Conservation (phyloP, 1,140 invertebrate species). For the Matsumurasca onukii region DNA sequence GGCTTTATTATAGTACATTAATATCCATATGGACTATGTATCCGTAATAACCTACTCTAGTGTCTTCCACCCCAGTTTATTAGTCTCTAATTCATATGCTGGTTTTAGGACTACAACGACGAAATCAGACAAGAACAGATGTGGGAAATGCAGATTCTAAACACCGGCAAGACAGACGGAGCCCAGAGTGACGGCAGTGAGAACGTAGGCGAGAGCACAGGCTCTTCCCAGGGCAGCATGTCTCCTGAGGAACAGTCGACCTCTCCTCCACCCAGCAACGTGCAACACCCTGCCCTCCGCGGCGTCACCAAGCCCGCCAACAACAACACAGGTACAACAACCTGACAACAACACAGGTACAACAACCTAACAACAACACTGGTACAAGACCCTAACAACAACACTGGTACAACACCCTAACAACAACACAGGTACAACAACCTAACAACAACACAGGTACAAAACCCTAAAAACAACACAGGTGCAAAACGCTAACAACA, state of each 20-base stretch:
- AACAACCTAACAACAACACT: not conserved
- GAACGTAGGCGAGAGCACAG: constrained; percentile 16
- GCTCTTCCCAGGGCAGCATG: constrained; percentile 26
- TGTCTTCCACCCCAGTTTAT: too few relatives aligned
- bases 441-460: not conserved
- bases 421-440: not conserved
- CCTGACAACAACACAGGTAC: not conserved
- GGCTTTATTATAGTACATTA: too few relatives aligned
- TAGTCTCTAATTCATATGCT: too few relatives aligned
- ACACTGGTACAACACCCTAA: not conserved
- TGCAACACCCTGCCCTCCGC: constrained; percentile 56
- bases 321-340: not conserved
- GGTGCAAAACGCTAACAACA: too few relatives aligned
- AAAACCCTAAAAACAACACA: too few relatives aligned
- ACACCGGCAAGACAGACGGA: constrained; percentile 37
- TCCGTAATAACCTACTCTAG: too few relatives aligned
- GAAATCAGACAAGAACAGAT: constrained; percentile 83
- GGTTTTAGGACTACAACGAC: constrained; percentile 80
- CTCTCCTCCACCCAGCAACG: constrained; percentile 44
- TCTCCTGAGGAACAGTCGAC: constrained; percentile 44
- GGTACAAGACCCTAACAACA: not conserved
- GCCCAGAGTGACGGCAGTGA: constrained; percentile 36
- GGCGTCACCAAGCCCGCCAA: constrained; percentile 52
- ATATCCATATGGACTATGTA: too few relatives aligned
- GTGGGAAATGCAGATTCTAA: constrained; percentile 65